A percentile compares a stretch with the other conserved stretches of the same genome.
phyloP scores from a whole-genome alignment of 1,140 invertebrate species.

The Portunus trituberculatus region DNA sequence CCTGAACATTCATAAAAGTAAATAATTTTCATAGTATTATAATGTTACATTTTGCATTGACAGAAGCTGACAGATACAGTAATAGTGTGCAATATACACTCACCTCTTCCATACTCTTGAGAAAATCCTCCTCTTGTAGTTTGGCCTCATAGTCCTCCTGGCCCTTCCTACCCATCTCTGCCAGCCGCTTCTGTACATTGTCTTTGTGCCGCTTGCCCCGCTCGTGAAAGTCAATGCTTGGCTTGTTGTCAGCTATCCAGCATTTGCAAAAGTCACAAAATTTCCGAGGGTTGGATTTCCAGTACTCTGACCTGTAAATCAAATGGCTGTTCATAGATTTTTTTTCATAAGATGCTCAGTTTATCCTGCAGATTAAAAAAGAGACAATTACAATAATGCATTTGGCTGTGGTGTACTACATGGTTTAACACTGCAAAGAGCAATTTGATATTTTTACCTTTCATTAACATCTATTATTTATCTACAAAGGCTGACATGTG shows the following conservation, averaged over 20 bases:
- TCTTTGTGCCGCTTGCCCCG: slow-evolving; percentile 95
- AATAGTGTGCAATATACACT: slow-evolving; percentile 5
- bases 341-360: too few relatives aligned
- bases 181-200: slow-evolving; percentile 93
- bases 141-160: slow-evolving; percentile 88
- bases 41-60: too few relatives aligned
- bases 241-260: slow-evolving; percentile 98
- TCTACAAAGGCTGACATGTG: too few relatives aligned
- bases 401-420: too few relatives aligned
- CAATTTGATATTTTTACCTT: too few relatives aligned
- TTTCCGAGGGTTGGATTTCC: slow-evolving; percentile 97
- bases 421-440: too few relatives aligned
- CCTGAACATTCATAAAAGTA: too few relatives aligned
- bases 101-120: slow-evolving; percentile 93
- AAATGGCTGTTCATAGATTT: background rate
- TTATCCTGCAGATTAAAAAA: too few relatives aligned
- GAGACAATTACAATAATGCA: too few relatives aligned
- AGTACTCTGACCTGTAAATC: slow-evolving; percentile 90
- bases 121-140: slow-evolving; percentile 88
- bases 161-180: slow-evolving; percentile 92
- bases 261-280: slow-evolving; percentile 99
- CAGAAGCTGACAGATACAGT: background rate
- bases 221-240: slow-evolving; percentile 97
- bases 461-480: too few relatives aligned
- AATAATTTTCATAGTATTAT: too few relatives aligned